Evolutionary conservation across 2,113 vertebrate genomes (phyloP).

Genomic region (Fukomys damarensis): DNA sequence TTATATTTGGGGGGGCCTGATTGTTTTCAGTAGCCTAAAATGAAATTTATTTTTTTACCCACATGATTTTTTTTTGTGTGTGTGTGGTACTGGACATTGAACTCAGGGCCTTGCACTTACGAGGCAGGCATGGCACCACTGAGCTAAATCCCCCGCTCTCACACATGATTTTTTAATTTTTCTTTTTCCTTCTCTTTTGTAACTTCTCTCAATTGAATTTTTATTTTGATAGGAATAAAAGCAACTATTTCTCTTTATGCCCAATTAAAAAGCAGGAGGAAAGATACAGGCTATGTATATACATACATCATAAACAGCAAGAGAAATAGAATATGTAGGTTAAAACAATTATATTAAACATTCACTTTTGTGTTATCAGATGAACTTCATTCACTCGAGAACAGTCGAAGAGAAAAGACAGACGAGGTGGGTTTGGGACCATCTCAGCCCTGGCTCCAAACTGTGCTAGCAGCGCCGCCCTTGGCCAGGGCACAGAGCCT

Average conservation of each 20-base stretch:
- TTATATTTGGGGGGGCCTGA: no score
- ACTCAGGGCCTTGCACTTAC: no score
- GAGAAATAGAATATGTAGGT: neutral
- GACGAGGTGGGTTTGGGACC: neutral
- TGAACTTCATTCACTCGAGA: conserved; percentile 24
- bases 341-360: conserved; percentile 60
- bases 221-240: conserved; percentile 32
- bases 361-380: conserved; percentile 60
- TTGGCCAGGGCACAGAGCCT: no score
- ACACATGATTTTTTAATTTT: conserved; percentile 55
- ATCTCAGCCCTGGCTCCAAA: neutral
- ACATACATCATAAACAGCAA: conserved; percentile 23
- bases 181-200: conserved; percentile 13
- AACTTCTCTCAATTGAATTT: conserved; percentile 42
- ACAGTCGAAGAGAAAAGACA: neutral
- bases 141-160: no score
- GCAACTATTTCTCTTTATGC: conserved; percentile 57
- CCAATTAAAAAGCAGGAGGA: conserved; percentile 55
- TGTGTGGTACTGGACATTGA: no score
- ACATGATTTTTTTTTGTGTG: no score
- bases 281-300: conserved; percentile 26
- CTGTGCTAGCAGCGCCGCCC: conserved; percentile 44
- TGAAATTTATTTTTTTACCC: no score
- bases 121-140: no score
- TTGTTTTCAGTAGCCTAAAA: no score